Conservation (phyloP, 2,888 invertebrate genomes). For the Cheilosia vulpina region DNA sequence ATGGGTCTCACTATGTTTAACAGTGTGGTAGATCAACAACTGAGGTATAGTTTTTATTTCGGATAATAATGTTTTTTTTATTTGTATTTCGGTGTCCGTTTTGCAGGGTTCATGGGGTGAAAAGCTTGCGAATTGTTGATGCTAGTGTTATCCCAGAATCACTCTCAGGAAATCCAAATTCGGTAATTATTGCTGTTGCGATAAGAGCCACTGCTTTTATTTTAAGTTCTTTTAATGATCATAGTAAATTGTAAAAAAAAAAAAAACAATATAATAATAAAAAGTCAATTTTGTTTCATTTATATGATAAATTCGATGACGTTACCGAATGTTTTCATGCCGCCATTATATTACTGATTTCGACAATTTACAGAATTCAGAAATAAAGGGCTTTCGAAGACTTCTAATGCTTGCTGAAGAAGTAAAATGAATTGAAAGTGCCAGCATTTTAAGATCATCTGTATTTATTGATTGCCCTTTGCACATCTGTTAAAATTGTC, state of each 20-base stretch:
- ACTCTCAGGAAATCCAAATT: conserved; percentile 90
- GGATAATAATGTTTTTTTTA: neutral
- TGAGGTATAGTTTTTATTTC: conserved; percentile 84
- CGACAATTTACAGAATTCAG: too few relatives aligned
- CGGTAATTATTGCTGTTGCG: conserved; percentile 87
- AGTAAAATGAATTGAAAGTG: too few relatives aligned
- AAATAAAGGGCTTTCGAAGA: too few relatives aligned
- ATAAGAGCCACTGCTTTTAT: conserved; percentile 87
- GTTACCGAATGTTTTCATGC: too few relatives aligned
- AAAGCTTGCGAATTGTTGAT: conserved; percentile 89
- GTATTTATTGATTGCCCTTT: too few relatives aligned
- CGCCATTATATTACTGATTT: too few relatives aligned
- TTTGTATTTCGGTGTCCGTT: neutral
- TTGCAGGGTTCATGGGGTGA: conserved; percentile 86
- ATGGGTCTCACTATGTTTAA: conserved; percentile 85
- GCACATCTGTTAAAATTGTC: too few relatives aligned
- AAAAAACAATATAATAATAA: too few relatives aligned
- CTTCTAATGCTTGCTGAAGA: too few relatives aligned
- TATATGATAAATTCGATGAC: too few relatives aligned
- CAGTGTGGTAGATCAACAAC: conserved; percentile 88
- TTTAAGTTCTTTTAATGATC: conserved; percentile 76
- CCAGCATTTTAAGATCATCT: too few relatives aligned
- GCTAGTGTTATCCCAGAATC: conserved; percentile 92
- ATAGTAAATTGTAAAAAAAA: neutral
- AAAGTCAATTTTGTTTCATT: too few relatives aligned